Percentiles rank a stretch among this genome's conserved stretches.
These are phyloP conservation scores for Drosophila lacertosa DNA, from an alignment of 1,140 invertebrate species.

Conservation along the genomic window DNA sequence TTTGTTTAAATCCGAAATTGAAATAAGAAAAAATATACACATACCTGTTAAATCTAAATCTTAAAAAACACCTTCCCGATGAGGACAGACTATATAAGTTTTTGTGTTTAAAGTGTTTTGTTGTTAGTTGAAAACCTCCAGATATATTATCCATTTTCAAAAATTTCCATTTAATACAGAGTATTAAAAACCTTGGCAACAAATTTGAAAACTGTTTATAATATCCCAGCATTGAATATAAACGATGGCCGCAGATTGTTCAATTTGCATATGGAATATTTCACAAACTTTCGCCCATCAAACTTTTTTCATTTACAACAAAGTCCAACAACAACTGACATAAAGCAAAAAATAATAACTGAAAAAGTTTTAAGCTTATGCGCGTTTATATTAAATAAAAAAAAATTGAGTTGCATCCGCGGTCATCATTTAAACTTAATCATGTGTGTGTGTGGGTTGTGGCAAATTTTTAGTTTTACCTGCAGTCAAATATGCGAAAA, in stretches of 20 bases:
- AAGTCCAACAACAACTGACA: constrained; percentile 68
- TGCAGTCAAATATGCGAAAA: constrained; percentile 44
- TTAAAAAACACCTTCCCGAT: no score
- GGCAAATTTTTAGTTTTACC: constrained; percentile 17
- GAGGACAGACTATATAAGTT: no score
- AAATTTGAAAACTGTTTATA: constrained; percentile 39
- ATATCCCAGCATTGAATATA: constrained; percentile 40
- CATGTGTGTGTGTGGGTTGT: constrained; percentile 4
- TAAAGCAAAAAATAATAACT: constrained; percentile 64
- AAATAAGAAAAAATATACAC: no score
- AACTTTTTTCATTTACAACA: constrained; percentile 71
- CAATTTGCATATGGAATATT: constrained; percentile 29
- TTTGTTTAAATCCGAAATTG: no score
- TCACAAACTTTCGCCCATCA: constrained; percentile 53
- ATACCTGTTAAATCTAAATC: no score
- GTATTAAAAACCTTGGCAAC: background rate
- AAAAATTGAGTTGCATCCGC: background rate
- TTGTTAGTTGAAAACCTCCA: no score
- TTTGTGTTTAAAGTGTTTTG: no score
- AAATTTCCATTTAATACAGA: no score
- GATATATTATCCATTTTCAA: no score
- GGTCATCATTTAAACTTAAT: constrained; percentile 13
- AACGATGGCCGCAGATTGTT: constrained; percentile 20
- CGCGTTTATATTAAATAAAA: constrained; percentile 13
- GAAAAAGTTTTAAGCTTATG: constrained; percentile 60